Evolutionary conservation across 2,888 invertebrate species (phyloP).

Genomic region (Nemotelus nigrinus): DNA sequence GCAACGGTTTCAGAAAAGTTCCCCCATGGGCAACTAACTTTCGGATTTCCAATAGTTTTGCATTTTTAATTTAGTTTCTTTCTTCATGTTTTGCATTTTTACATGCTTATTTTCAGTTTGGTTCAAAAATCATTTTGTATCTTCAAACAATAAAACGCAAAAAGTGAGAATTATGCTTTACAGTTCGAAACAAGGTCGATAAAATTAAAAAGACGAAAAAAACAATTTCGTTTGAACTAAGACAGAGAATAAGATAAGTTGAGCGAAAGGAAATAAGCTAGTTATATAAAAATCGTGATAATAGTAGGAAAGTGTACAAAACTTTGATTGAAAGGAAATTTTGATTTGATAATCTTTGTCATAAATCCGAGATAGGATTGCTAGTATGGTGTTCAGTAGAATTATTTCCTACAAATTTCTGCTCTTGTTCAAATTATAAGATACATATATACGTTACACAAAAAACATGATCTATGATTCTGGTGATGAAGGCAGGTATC

Average conservation of each 20-base stretch:
- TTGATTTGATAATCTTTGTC: background rate
- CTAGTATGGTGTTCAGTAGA: slow-evolving; percentile 47
- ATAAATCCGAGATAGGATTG: background rate
- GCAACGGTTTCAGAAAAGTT: slow-evolving; percentile 77
- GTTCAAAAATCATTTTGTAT: slow-evolving; percentile 35
- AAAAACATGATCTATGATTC: slow-evolving; percentile 33
- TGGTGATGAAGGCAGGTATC: slow-evolving; percentile 11
- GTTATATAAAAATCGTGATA: slow-evolving; percentile 47
- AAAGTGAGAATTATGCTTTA: background rate
- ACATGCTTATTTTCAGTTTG: slow-evolving; percentile 45
- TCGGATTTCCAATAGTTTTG: slow-evolving; percentile 55
- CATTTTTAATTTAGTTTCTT: slow-evolving; percentile 37
- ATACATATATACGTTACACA: slow-evolving; percentile 51
- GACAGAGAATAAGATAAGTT: slow-evolving; percentile 13
- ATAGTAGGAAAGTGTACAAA: slow-evolving; percentile 33
- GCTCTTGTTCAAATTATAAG: slow-evolving; percentile 39
- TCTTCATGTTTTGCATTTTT: slow-evolving; percentile 47
- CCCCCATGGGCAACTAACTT: slow-evolving; percentile 74
- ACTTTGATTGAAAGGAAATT: slow-evolving; percentile 36
- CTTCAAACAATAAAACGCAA: background rate
- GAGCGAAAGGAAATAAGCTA: slow-evolving; percentile 42
- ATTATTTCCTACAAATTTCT: slow-evolving; percentile 47
- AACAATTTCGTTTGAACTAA: background rate
- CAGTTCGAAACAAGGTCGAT: slow-evolving; percentile 23
- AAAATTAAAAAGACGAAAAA: background rate